Conservation (phyloP, 2,113 vertebrate species). For the Chlamydotis undulata region DNA sequence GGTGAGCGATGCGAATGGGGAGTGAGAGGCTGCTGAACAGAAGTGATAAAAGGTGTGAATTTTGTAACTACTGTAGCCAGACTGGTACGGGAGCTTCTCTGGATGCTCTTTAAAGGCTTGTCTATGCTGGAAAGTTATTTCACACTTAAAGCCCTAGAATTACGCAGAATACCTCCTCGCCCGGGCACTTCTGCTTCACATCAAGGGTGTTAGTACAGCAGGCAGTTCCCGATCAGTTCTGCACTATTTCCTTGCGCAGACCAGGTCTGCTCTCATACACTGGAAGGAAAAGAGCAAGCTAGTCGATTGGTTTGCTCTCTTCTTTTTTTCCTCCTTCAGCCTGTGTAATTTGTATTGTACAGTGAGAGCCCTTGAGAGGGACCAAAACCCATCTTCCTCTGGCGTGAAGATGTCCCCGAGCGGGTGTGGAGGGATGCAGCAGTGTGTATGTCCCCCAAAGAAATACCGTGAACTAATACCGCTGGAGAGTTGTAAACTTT, state of each 20-base stretch:
- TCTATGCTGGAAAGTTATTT: not conserved
- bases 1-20: not conserved
- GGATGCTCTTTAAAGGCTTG: not conserved
- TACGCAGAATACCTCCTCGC: not conserved
- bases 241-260: fast-evolving
- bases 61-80: too few relatives aligned
- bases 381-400: not conserved
- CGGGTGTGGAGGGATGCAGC: not conserved
- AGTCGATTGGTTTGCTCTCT: not conserved
- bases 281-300: not conserved
- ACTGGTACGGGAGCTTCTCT: too few relatives aligned
- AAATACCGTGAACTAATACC: fast-evolving
- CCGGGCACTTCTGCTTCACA: not conserved
- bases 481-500: not conserved
- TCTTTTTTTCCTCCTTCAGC: not conserved
- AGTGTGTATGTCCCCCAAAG: not conserved
- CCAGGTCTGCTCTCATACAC: not conserved
- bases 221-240: not conserved
- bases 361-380: not conserved
- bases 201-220: not conserved
- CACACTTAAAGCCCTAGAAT: not conserved
- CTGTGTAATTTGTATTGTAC: not conserved
- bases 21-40: not conserved
- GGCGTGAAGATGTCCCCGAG: not conserved
- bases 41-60: too few relatives aligned